Percentiles rank a stretch among this genome's conserved stretches.
phyloP scores from a whole-genome alignment of 2,888 invertebrate genomes.

The Eupeodes latifasciatus region DNA sequence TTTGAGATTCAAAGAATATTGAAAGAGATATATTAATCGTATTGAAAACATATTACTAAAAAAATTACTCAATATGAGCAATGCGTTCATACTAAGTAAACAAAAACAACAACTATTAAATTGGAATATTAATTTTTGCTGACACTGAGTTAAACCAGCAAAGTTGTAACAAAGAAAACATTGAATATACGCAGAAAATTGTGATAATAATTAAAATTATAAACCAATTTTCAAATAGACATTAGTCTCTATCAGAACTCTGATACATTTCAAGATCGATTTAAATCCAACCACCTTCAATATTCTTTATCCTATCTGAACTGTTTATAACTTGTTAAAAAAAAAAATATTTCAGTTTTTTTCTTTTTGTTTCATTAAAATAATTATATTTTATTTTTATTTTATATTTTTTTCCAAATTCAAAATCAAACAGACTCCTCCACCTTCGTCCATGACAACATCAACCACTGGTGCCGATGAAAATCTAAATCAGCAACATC shows the following conservation, averaged over 20 bases:
- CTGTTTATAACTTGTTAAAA: not conserved
- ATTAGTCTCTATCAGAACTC: no score
- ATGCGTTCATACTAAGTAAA: no score
- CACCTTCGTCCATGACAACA: conserved; percentile 86
- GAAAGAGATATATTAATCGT: not conserved
- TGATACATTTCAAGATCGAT: no score
- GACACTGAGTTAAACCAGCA: no score
- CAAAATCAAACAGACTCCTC: conserved; percentile 87
- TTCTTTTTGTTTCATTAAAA: conserved; percentile 54
- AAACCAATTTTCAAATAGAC: no score
- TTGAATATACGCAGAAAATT: no score
- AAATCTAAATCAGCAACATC: conserved; percentile 88
- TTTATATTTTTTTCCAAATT: conserved; percentile 76
- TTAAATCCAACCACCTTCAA: not conserved
- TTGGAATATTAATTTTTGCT: no score
- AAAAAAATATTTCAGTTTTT: conserved; percentile 35
- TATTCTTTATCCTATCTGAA: conserved; percentile 74
- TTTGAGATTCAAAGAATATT: not conserved
- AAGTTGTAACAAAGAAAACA: no score
- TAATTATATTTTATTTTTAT: conserved; percentile 24
- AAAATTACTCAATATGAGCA: no score
- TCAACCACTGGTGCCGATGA: conserved; percentile 89
- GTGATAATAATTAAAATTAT: no score
- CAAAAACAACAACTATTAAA: no score
- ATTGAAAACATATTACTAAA: no score